These are phyloP conservation scores for Gymnobelideus leadbeateri DNA, from an alignment of 2,113 vertebrate genomes.

Conservation along the genomic window DNA sequence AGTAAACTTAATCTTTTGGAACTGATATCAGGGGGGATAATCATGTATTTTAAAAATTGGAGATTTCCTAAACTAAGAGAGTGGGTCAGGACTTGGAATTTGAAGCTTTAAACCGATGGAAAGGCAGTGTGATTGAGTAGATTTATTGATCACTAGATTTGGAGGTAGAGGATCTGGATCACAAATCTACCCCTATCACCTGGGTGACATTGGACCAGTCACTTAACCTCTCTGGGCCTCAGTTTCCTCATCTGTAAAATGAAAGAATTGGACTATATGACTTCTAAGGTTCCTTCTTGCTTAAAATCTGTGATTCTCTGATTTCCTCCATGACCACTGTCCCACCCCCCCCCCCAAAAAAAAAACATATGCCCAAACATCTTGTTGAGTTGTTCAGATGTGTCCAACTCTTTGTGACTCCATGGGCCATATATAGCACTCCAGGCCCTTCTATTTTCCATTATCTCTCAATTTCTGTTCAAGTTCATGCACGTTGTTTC, in stretches of 20 bases:
- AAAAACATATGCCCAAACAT: not conserved
- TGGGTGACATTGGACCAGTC: not conserved
- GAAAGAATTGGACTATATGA: too few relatives aligned
- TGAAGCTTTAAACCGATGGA: not conserved
- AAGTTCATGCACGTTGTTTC: too few relatives aligned
- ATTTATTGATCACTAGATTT: not conserved
- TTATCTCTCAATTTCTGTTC: too few relatives aligned
- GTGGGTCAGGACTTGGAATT: not conserved
- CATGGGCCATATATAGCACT: too few relatives aligned
- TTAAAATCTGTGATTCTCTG: not conserved
- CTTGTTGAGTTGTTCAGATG: too few relatives aligned
- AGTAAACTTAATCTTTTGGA: not conserved
- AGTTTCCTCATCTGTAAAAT: not conserved
- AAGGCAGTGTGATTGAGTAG: not conserved
- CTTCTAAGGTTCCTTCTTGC: not conserved
- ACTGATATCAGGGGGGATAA: not conserved
- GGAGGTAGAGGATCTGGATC: not conserved
- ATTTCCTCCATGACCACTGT: not conserved
- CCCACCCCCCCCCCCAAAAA: not conserved
- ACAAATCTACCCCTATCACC: not conserved
- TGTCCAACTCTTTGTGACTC: too few relatives aligned
- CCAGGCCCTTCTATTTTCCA: too few relatives aligned
- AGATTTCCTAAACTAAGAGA: not conserved
- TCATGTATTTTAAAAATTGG: not conserved
- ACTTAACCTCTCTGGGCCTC: not conserved